A percentile compares a stretch with the other conserved stretches of the same genome.
Evolutionary conservation across 2,888 invertebrate genomes (phyloP).

Genomic region (Drosophila birchii): DNA sequence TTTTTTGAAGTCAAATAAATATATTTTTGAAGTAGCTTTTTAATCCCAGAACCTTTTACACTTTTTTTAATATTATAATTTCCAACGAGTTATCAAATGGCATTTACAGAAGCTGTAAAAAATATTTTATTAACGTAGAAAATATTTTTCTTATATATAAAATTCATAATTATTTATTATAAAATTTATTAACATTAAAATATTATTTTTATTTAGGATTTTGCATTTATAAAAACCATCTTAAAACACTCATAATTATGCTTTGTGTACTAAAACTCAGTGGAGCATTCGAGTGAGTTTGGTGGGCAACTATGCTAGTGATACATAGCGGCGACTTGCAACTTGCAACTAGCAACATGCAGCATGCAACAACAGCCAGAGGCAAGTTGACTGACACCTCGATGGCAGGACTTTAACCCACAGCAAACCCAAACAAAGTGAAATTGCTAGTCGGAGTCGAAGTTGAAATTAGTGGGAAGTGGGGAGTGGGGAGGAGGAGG

Average conservation of each 20-base stretch:
- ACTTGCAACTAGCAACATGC: slow-evolving; percentile 22
- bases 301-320: slow-evolving; percentile 80
- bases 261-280: slow-evolving; percentile 50
- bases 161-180: neutral
- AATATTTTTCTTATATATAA: no score
- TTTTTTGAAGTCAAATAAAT: neutral
- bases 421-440: slow-evolving; percentile 66
- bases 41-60: fast-evolving
- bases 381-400: slow-evolving; percentile 81
- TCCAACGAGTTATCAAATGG: neutral
- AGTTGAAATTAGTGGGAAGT: slow-evolving; percentile 47
- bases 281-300: slow-evolving; percentile 76
- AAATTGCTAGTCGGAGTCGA: slow-evolving; percentile 65
- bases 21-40: no score
- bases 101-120: neutral
- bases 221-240: fast-evolving
- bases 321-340: slow-evolving; percentile 56
- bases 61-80: neutral
- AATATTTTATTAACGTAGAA: neutral
- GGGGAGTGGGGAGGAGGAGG: slow-evolving; percentile 28
- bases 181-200: neutral
- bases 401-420: slow-evolving; percentile 80
- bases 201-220: neutral
- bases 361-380: slow-evolving; percentile 48
- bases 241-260: neutral